Conservation (phyloP, 2,888 invertebrate species). For the Formica aserva region DNA sequence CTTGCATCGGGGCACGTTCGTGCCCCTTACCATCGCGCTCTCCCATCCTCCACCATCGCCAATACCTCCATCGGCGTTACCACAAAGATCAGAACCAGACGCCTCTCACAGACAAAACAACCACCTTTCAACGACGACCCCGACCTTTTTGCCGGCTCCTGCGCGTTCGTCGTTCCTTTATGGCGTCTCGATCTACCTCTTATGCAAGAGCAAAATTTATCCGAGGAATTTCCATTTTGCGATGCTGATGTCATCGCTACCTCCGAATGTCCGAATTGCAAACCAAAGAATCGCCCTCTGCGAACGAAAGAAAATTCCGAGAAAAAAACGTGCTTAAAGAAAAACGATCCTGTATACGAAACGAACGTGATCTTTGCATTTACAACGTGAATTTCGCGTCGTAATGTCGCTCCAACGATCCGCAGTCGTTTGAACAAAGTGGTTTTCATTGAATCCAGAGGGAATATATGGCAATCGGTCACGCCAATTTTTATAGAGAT, state of each 20-base stretch:
- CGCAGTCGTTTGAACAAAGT: conserved; percentile 26
- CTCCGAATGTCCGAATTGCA: conserved; percentile 7
- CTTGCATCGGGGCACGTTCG: conserved; percentile 24
- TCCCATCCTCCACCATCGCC: conserved; percentile 32
- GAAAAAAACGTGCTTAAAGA: neutral
- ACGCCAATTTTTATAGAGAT: conserved; percentile 61
- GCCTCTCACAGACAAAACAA: conserved; percentile 73
- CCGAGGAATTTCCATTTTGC: conserved; percentile 14
- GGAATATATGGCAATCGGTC: conserved; percentile 52
- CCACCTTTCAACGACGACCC: conserved; percentile 66
- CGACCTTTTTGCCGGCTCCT: conserved; percentile 71
- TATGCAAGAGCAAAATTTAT: conserved; percentile 37
- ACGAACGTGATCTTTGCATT: conserved; percentile 13
- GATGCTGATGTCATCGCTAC: conserved; percentile 36
- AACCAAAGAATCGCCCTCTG: neutral
- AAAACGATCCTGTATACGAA: neutral
- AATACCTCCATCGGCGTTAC: conserved; percentile 43
- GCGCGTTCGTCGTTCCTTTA: neutral
- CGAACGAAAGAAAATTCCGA: neutral
- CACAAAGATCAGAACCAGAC: conserved; percentile 69
- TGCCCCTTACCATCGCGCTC: conserved; percentile 32
- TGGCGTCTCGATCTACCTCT: conserved; percentile 12
- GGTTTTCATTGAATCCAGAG: conserved; percentile 55
- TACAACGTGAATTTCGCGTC: conserved; percentile 24
- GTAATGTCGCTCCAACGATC: neutral